Base-by-base conservation (phyloP, 2,888 invertebrate genomes). In the Darwinula stevensoni region DNA sequence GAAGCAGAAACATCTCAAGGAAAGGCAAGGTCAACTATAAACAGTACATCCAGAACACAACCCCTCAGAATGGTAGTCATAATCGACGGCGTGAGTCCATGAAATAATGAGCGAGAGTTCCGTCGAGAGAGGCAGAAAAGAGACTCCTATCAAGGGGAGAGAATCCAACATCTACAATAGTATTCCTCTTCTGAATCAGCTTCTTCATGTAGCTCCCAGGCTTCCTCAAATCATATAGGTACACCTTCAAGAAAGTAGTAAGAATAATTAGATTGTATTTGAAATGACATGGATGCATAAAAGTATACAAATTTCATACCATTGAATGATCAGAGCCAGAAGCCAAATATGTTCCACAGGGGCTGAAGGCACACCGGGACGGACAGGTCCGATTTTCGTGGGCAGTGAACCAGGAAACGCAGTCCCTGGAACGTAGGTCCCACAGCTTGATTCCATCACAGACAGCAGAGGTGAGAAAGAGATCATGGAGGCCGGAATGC, bases 371-470 rank as follows among this genome's bases (percentile, higher is more conserved):
- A 13, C 47, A 33, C 9, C 47, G 45, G 40, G 50, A 51, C 1
- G 45, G 43, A 36, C 45, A 42, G 2, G 43, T 42, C 17, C 48
- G 41, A 37, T 49, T 49, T 17, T 38, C 31, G 34, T 50, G 50
- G 13, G 47, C 48, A 33, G 46, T 47, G 39, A 45, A 46, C 27
- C 45, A 34, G 16, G 44, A 41, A 2, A 49, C 45, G 41, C 46
- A 47, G 22, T 43, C 39, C 26, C 18, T 35, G 27, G 29, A 30
- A 32, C 51, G 39, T 11, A 51, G 38, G 35, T 52, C 52, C 52
- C 52, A 52, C 14, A 52, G 37, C 38, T 51, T 51, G 29, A 51
- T 46, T 34, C 48, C 47, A 37, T 52, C 51, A 9, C 44, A 41
- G 4, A 45, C 44, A 11, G 50, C 45, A 13, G 48, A 27, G 3